These are phyloP conservation scores for Muricea muricata DNA, from an alignment of 92 coral and sea anemone genomes.

Conservation along the genomic window DNA sequence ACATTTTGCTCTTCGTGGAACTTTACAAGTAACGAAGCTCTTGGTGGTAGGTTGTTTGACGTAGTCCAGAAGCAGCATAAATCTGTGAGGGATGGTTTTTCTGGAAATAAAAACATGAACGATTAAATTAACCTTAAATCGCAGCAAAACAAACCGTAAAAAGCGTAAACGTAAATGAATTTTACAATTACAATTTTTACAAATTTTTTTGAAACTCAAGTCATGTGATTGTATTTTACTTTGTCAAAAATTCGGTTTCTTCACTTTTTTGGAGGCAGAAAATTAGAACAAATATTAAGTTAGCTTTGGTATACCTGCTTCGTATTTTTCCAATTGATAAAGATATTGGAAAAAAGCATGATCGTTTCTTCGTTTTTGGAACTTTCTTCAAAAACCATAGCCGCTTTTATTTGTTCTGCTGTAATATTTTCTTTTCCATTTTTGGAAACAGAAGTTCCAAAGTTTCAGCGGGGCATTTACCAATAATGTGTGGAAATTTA, in stretches of 20 bases:
- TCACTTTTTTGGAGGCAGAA: too few relatives aligned
- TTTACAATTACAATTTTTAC: too few relatives aligned
- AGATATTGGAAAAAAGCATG: background rate
- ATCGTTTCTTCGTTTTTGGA: conserved; percentile 24
- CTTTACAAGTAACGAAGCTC: background rate
- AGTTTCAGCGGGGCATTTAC: background rate
- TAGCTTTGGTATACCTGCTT: background rate
- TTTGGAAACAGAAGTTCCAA: background rate
- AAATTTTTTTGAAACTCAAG: background rate
- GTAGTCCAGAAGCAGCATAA: conserved; percentile 18
- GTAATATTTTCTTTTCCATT: background rate
- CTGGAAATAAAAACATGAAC: background rate
- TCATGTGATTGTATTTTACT: background rate
- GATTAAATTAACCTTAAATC: background rate
- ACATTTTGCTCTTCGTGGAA: background rate
- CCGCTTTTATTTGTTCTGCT: conserved; percentile 16
- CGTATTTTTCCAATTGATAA: conserved; percentile 14
- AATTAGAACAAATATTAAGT: background rate
- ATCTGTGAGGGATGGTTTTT: background rate
- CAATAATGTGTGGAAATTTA: conserved; percentile 3
- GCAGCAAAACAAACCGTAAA: background rate
- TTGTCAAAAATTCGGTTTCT: background rate
- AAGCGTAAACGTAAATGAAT: background rate
- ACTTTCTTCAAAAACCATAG: conserved; percentile 11
- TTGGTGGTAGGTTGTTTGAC: background rate